These are phyloP conservation scores for Bubalus kerabau DNA, from an alignment of 2,113 vertebrate species.

Conservation along the genomic window DNA sequence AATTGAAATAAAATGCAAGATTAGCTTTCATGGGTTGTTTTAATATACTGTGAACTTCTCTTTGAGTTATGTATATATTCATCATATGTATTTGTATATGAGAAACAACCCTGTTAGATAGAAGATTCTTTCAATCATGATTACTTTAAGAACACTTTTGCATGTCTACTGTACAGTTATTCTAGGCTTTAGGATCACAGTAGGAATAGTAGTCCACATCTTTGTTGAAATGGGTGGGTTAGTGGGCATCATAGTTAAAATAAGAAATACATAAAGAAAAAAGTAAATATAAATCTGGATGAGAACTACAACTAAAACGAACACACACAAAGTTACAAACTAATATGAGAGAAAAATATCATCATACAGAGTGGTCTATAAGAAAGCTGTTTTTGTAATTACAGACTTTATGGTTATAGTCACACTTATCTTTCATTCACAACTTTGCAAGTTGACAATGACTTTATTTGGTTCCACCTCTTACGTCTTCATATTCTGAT, in stretches of 20 bases:
- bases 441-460: not conserved
- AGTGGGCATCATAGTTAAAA: not conserved
- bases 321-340: not conserved
- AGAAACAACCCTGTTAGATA: not conserved
- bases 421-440: not conserved
- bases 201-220: not conserved
- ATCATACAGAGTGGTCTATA: fast-evolving
- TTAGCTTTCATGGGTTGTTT: not conserved
- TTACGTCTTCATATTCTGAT: not conserved
- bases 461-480: not conserved
- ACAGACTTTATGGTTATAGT: not conserved
- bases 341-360: not conserved
- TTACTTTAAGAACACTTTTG: not conserved
- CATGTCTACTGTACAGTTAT: not conserved
- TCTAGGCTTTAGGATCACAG: not conserved
- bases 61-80: not conserved
- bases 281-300: not conserved
- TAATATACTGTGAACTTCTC: not conserved
- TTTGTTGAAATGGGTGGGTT: not conserved
- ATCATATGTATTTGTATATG: not conserved
- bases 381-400: not conserved
- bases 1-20: not conserved
- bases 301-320: not conserved
- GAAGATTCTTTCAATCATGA: not conserved
- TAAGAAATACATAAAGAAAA: not conserved